These are phyloP conservation scores for Anguilla anguilla DNA, from an alignment of 2,797 vertebrate genomes.

Conservation along the genomic window DNA sequence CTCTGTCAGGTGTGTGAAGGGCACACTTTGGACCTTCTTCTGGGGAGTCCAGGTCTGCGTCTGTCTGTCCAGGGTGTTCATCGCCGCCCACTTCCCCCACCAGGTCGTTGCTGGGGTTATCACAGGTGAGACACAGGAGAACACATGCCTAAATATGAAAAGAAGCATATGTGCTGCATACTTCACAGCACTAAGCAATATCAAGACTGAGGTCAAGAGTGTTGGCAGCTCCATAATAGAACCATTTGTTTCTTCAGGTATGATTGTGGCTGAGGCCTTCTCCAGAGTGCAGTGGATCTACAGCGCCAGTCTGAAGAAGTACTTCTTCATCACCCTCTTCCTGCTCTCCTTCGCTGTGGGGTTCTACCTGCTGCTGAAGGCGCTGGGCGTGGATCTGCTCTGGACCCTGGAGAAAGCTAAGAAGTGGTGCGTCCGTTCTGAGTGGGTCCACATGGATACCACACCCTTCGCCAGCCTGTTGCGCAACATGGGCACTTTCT, in stretches of 20 bases:
- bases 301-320: conserved; percentile 51
- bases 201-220: not conserved
- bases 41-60: conserved; percentile 79
- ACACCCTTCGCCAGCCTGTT: conserved; percentile 61
- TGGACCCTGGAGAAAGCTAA: conserved; percentile 64
- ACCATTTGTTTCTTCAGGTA: conserved; percentile 42
- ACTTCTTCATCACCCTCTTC: conserved; percentile 53
- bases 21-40: conserved; percentile 77
- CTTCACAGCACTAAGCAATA: not conserved
- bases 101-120: conserved; percentile 83
- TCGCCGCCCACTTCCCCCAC: conserved; percentile 85
- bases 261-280: conserved; percentile 59
- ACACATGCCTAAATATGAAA: not conserved
- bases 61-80: conserved; percentile 83
- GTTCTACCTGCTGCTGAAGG: conserved; percentile 58
- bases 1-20: conserved; percentile 73
- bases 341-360: conserved; percentile 58
- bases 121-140: conserved; percentile 69
- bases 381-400: conserved; percentile 59
- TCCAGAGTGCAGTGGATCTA: conserved; percentile 59
- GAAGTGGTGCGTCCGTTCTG: conserved; percentile 56
- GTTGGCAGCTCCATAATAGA: not conserved
- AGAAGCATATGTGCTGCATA: not conserved
- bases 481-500: conserved; percentile 63
- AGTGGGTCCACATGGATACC: conserved; percentile 61